Evolutionary conservation across 2,888 invertebrate genomes (phyloP).

Genomic region (Sarcophaga variegata): DNA sequence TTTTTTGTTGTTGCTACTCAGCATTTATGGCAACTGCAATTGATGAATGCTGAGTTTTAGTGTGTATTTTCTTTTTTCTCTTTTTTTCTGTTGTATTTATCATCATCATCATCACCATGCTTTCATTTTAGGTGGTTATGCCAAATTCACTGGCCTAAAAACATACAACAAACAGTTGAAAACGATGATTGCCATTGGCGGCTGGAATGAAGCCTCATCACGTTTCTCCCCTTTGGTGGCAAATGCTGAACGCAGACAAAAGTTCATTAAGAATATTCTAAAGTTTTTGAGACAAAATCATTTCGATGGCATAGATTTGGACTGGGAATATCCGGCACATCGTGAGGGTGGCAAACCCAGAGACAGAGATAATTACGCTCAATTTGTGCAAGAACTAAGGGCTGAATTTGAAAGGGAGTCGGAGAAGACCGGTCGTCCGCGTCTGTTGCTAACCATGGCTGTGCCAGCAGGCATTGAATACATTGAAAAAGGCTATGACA

Average conservation of each 20-base stretch:
- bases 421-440: slow-evolving; percentile 90
- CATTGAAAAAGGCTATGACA: slow-evolving; percentile 95
- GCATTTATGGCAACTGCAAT: not conserved
- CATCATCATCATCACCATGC: not conserved
- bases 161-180: slow-evolving; percentile 95
- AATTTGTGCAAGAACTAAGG: slow-evolving; percentile 92
- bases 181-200: slow-evolving; percentile 94
- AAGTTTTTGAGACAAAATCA: slow-evolving; percentile 95
- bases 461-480: slow-evolving; percentile 97
- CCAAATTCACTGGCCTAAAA: slow-evolving; percentile 95
- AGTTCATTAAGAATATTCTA: slow-evolving; percentile 91
- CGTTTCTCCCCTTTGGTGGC: slow-evolving; percentile 94
- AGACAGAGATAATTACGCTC: slow-evolving; percentile 93
- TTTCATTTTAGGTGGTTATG: slow-evolving; percentile 89
- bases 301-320: slow-evolving; percentile 95
- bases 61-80: not conserved
- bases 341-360: slow-evolving; percentile 88
- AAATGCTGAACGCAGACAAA: slow-evolving; percentile 87
- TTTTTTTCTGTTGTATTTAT: too few relatives aligned
- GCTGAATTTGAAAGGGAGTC: slow-evolving; percentile 95
- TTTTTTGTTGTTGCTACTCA: not conserved
- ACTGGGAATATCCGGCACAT: slow-evolving; percentile 87
- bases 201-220: slow-evolving; percentile 96
- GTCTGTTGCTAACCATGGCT: slow-evolving; percentile 94
- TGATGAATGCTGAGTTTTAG: slow-evolving; percentile 34